phyloP scores from a whole-genome alignment of 2,888 invertebrate genomes.

The Eupithecia abbreviata region DNA sequence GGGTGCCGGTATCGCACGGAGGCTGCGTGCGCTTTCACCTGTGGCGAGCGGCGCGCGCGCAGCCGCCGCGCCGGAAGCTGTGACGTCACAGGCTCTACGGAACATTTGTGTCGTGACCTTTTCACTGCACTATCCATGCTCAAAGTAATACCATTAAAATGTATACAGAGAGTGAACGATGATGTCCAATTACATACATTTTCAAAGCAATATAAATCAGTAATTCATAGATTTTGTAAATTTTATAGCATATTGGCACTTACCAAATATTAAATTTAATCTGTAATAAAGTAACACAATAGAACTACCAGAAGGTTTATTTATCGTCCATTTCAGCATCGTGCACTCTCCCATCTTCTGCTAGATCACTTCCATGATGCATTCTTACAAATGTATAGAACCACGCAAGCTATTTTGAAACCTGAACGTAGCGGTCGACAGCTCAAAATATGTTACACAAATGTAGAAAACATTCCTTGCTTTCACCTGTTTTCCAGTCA shows the following conservation, averaged over 20 bases:
- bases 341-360: neutral
- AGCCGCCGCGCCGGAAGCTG: neutral
- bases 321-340: constrained; percentile 2
- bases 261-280: neutral
- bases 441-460: neutral
- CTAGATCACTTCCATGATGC: constrained; percentile 12
- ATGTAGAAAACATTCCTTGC: constrained; percentile 7
- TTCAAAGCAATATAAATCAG: neutral
- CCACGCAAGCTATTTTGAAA: neutral
- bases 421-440: neutral
- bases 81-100: neutral
- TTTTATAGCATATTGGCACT: constrained; percentile 1
- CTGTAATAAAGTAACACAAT: neutral
- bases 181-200: neutral
- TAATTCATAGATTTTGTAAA: neutral
- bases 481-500: constrained; percentile 12
- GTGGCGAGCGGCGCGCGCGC: neutral
- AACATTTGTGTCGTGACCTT: neutral
- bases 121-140: neutral
- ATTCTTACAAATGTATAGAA: constrained; percentile 3
- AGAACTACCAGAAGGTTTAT: neutral
- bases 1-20: neutral
- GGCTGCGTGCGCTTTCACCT: constrained; percentile 7
- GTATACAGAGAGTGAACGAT: neutral
- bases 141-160: neutral